Conservation (phyloP, 2,113 vertebrate species). For the Stomatorhinus ivindoensis region DNA sequence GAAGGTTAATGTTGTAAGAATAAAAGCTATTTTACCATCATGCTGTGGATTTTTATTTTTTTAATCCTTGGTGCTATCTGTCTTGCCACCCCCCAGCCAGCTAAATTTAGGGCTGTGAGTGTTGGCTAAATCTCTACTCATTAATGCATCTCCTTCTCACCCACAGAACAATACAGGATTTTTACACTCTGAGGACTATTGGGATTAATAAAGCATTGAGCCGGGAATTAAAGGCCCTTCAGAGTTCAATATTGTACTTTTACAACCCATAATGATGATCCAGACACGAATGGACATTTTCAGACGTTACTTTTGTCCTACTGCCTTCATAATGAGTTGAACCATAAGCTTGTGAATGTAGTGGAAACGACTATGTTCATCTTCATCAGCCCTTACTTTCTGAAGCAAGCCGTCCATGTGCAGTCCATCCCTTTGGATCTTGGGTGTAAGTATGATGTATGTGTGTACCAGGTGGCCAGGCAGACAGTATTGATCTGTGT, state of each 20-base stretch:
- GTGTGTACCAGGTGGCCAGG: background rate
- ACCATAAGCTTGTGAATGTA: background rate
- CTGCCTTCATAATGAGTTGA: background rate
- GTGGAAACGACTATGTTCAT: background rate
- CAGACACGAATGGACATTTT: background rate
- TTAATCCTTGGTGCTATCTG: background rate
- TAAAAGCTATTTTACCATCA: conserved; percentile 58
- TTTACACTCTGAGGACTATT: background rate
- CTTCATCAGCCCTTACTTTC: background rate
- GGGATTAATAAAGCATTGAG: background rate
- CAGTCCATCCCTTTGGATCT: background rate
- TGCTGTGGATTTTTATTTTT: background rate
- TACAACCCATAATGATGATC: background rate
- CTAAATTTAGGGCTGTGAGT: background rate
- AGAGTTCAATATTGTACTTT: background rate
- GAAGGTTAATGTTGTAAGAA: conserved; percentile 55
- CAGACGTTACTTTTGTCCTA: background rate
- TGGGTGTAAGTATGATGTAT: background rate
- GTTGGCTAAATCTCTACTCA: background rate
- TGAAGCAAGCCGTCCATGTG: background rate
- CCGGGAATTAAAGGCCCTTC: background rate
- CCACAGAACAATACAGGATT: background rate
- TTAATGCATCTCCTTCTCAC: background rate
- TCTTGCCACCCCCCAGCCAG: background rate
- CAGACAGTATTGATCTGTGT: background rate